Conservation (phyloP, 2,797 vertebrate genomes). For the Petrocephalus sullivani region DNA sequence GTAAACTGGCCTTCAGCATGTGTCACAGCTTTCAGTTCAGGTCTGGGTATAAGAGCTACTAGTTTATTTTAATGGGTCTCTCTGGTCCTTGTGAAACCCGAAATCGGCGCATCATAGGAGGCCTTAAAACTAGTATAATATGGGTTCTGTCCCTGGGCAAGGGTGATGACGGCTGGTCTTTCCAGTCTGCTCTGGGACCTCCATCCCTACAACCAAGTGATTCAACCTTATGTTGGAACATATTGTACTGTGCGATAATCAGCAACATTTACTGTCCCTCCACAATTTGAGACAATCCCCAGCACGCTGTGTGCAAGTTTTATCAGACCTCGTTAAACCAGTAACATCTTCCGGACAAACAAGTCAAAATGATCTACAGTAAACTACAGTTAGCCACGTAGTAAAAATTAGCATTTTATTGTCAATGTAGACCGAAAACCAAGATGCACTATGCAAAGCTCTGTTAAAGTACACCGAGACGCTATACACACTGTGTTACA, state of each 20-base stretch:
- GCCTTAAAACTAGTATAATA: not conserved
- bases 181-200: not conserved
- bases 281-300: not conserved
- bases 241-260: not conserved
- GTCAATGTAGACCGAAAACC: not conserved
- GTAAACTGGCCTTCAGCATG: not conserved
- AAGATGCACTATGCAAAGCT: not conserved
- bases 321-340: not conserved
- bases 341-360: not conserved
- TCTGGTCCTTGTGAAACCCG: not conserved
- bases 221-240: not conserved
- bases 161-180: not conserved
- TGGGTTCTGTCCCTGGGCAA: not conserved
- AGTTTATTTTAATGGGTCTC: not conserved
- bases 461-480: not conserved
- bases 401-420: not conserved
- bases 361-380: not conserved
- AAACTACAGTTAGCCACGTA: not conserved
- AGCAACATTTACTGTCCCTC: not conserved
- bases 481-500: not conserved
- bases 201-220: not conserved
- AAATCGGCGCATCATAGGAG: not conserved
- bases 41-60: not conserved
- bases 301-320: not conserved
- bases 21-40: not conserved